A percentile compares a stretch with the other conserved stretches of the same genome.
Evolutionary conservation across 2,113 vertebrate species (phyloP).

Genomic region (Pituophis catenifer): DNA sequence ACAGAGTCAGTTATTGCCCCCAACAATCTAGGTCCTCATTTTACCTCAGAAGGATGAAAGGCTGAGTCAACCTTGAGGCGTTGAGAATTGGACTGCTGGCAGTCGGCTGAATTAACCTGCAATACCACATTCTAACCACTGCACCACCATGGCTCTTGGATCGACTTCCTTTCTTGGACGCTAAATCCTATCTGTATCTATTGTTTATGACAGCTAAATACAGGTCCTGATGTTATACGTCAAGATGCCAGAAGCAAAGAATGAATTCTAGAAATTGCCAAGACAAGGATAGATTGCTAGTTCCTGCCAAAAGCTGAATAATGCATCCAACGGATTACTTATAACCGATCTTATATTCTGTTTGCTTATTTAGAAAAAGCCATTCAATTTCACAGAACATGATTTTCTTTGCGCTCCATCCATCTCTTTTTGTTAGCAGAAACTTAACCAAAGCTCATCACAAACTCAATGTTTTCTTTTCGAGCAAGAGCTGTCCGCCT

Average conservation of each 20-base stretch:
- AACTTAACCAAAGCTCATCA: not conserved
- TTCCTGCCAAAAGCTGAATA: not conserved
- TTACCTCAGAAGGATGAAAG: too few species aligned
- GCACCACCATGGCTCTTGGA: not conserved
- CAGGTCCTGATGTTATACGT: not conserved
- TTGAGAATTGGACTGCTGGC: too few species aligned
- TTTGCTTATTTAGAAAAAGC: not conserved
- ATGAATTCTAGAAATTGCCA: not conserved
- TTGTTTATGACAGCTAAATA: not conserved
- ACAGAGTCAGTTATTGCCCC: too few species aligned
- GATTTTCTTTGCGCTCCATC: not conserved
- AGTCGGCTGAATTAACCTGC: too few species aligned
- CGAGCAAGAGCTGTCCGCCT: not conserved
- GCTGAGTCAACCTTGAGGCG: too few species aligned
- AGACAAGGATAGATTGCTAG: not conserved
- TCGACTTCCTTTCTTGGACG: not conserved
- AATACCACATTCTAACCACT: too few species aligned
- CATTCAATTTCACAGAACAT: not conserved
- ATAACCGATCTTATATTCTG: not conserved
- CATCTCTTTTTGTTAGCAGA: not conserved
- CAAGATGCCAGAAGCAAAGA: not conserved
- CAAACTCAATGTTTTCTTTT: slow-evolving; percentile 2
- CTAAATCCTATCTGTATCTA: not conserved
- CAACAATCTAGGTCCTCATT: too few species aligned
- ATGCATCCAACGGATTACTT: not conserved